Percentiles rank a stretch among this genome's conserved stretches.
Conservation (phyloP, 2,888 invertebrate species). For the Crepidodera aurea region DNA sequence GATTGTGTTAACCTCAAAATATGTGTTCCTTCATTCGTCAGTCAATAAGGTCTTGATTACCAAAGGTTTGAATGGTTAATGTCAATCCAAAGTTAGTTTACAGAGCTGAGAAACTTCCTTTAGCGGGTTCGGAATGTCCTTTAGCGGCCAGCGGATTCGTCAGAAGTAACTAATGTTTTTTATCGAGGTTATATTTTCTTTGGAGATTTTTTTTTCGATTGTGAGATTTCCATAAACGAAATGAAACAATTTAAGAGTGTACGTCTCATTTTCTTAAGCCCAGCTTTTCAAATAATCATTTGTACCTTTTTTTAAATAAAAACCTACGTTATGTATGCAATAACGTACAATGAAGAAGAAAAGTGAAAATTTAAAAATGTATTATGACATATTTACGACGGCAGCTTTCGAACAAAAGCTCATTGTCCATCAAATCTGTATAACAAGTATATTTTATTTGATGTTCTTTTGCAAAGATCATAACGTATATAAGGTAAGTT, state of each 20-base stretch:
- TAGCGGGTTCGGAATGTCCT: constrained; percentile 23
- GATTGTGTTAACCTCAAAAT: constrained; percentile 51
- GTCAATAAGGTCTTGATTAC: constrained; percentile 51
- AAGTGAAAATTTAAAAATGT: no score
- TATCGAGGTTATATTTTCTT: constrained; percentile 37
- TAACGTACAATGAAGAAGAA: no score
- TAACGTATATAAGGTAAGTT: constrained; percentile 9
- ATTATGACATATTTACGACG: background rate
- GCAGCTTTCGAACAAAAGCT: constrained; percentile 6
- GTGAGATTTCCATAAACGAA: background rate
- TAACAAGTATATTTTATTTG: constrained; percentile 11
- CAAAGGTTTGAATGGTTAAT: constrained; percentile 38
- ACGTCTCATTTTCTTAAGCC: no score
- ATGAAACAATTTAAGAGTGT: background rate
- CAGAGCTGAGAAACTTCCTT: constrained; percentile 29
- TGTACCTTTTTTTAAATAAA: no score
- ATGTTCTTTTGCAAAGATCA: constrained; percentile 12
- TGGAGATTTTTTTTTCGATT: constrained; percentile 23
- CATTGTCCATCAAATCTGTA: constrained; percentile 11
- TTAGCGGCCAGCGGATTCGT: constrained; percentile 30
- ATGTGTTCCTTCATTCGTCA: constrained; percentile 44
- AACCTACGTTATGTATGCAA: no score
- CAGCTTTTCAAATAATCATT: no score
- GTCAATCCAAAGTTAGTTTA: constrained; percentile 33
- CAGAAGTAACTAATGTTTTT: constrained; percentile 37